Conservation (phyloP, 2,797 vertebrate genomes). For the Lepidocolaptes lacrymiger region DNA sequence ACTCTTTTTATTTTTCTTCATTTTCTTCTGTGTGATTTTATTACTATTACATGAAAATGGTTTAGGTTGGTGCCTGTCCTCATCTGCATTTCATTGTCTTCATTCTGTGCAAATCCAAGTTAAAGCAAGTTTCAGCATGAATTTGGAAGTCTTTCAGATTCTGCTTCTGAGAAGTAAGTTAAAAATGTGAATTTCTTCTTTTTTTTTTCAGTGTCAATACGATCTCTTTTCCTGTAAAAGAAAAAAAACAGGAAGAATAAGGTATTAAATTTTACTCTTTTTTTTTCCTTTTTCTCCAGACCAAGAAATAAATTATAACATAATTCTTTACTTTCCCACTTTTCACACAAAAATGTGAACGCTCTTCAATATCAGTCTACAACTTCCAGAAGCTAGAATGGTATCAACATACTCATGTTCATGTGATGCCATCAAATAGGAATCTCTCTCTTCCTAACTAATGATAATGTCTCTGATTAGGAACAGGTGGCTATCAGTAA, state of each 20-base stretch:
- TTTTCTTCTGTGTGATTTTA: not conserved
- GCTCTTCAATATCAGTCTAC: not conserved
- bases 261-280: not conserved
- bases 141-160: not conserved
- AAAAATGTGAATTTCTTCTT: not conserved
- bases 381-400: not conserved
- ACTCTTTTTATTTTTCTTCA: not conserved
- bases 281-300: not conserved
- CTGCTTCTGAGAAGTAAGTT: not conserved
- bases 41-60: not conserved
- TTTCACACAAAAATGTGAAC: not conserved
- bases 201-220: not conserved
- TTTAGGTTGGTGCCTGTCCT: not conserved
- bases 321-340: not conserved
- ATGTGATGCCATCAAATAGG: not conserved
- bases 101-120: not conserved
- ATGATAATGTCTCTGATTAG: not conserved
- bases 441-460: not conserved
- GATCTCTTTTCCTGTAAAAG: not conserved
- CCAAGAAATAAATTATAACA: not conserved
- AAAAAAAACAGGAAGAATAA: not conserved
- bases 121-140: not conserved
- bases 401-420: not conserved
- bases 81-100: not conserved
- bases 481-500: not conserved